Evolutionary conservation across 2,797 vertebrate genomes (phyloP), one percentile per base, ranked within the genome.

Genomic region (Cynopterus sphinx): DNA sequence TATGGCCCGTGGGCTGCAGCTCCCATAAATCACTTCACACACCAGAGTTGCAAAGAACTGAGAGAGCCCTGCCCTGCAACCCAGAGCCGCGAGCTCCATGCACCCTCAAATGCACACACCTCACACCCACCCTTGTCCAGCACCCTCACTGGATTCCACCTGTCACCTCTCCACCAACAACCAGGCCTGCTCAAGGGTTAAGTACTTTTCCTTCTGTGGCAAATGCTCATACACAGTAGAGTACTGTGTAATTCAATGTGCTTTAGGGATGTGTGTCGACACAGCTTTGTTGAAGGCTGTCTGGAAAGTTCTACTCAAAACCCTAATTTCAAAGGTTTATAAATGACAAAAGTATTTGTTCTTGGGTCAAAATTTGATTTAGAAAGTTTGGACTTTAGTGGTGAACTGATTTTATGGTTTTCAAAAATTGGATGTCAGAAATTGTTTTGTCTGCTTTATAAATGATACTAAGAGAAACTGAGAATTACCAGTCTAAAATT

Each of bases 11-110:
- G 98, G 97, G 97, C 98, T 98, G 96, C 78, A 97, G 97, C 95
- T 97, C 97, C 97, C 98, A 98, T 98, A 98, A 99, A 98, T 98
- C 98, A 98, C 97, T 98, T 97, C 93, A 96, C 95, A 98, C 98
- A 97, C 94, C 82, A 95, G 87, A 68, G 74, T 79, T 97, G 95
- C 96, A 98, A 98, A 98, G 94, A 98, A 96, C 49, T 51, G 71
- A 97, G 49, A 49, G 49, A 6, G 49, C 49, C 49, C 15, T 49
- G 96, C 95, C 98, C 95, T 86, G 96, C 94, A 96, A 77, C 83
- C 97, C 92, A 89, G 84, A 97, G 71, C 8, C 53, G 91, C 41
- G 88, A 53, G 67, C 85, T 96, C 78, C 36, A n/a, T 96, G 67
- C 57, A 71, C 78, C 75, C 53, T 59, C 68, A 12, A 67, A 43